Conservation (phyloP, 2,797 vertebrate species). For the Vespertilio murinus region DNA sequence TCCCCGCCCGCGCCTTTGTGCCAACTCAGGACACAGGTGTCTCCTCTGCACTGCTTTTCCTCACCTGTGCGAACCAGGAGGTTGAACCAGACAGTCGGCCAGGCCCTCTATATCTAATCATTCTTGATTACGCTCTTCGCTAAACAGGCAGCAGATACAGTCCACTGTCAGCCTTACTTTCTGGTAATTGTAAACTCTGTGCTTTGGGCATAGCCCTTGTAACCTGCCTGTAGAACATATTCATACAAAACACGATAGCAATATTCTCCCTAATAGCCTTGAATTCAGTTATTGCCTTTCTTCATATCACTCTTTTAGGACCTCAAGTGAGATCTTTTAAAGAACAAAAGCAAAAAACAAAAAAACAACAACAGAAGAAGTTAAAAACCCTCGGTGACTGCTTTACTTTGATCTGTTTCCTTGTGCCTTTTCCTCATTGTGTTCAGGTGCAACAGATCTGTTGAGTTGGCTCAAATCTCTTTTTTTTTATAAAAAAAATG, state of each 20-base stretch:
- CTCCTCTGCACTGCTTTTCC: neutral
- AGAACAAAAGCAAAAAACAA: too few species aligned
- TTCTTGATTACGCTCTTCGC: neutral
- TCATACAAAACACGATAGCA: neutral
- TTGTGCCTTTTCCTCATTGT: neutral
- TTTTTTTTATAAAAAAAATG: neutral
- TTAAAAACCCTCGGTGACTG: neutral
- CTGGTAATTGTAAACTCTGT: neutral
- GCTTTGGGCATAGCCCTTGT: neutral
- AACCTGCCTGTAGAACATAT: neutral
- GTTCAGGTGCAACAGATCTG: neutral
- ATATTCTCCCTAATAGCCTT: neutral
- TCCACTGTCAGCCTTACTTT: neutral
- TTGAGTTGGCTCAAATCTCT: neutral
- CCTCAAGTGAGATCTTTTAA: neutral
- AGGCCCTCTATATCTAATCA: neutral
- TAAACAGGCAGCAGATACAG: constrained; percentile 19
- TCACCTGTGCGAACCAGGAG: neutral
- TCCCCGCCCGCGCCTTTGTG: too few species aligned
- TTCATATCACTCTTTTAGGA: neutral
- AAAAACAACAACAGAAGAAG: neutral
- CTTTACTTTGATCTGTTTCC: neutral
- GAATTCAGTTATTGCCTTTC: neutral
- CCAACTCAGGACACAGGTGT: neutral
- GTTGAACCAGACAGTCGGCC: neutral